Evolutionary conservation across 2,113 vertebrate species (phyloP).

Genomic region (Siphamia tubifer): DNA sequence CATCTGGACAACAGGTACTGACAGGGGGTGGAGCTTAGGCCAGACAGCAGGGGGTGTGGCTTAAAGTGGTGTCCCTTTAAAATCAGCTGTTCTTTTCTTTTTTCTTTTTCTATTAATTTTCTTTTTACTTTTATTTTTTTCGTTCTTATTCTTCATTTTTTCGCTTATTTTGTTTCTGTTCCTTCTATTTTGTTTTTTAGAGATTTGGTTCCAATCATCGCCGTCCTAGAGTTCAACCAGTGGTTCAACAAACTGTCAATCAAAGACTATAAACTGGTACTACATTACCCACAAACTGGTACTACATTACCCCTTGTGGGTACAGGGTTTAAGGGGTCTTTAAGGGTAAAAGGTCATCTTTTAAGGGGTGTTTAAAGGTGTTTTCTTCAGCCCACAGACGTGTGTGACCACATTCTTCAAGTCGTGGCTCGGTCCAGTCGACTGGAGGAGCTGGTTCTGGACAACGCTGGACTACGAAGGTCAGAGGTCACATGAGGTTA

Average conservation of each 20-base stretch:
- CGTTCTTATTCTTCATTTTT: too few relatives aligned
- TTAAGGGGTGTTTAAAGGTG: conserved; percentile 56
- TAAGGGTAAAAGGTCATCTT: neutral
- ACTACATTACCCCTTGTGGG: too few relatives aligned
- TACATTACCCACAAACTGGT: too few relatives aligned
- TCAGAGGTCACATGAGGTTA: too few relatives aligned
- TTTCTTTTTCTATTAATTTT: too few relatives aligned
- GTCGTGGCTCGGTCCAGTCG: conserved; percentile 88
- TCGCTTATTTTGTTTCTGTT: too few relatives aligned
- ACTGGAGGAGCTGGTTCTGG: conserved; percentile 92
- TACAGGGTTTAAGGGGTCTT: neutral
- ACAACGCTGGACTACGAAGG: conserved; percentile 92
- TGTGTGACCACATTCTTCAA: conserved; percentile 91
- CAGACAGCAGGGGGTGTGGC: too few relatives aligned
- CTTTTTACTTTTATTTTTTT: too few relatives aligned
- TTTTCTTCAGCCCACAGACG: conserved; percentile 83
- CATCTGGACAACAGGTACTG: conserved; percentile 95
- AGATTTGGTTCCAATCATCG: conserved; percentile 93
- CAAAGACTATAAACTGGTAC: conserved; percentile 94
- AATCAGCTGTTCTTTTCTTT: too few relatives aligned
- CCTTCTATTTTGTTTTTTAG: conserved; percentile 67
- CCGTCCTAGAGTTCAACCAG: conserved; percentile 92
- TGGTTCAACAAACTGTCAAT: conserved; percentile 96
- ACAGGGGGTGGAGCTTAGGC: neutral
- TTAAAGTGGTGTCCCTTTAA: too few relatives aligned